These are phyloP conservation scores for Scrobipalpa costella DNA, from an alignment of 2,888 invertebrate species.

Conservation along the genomic window DNA sequence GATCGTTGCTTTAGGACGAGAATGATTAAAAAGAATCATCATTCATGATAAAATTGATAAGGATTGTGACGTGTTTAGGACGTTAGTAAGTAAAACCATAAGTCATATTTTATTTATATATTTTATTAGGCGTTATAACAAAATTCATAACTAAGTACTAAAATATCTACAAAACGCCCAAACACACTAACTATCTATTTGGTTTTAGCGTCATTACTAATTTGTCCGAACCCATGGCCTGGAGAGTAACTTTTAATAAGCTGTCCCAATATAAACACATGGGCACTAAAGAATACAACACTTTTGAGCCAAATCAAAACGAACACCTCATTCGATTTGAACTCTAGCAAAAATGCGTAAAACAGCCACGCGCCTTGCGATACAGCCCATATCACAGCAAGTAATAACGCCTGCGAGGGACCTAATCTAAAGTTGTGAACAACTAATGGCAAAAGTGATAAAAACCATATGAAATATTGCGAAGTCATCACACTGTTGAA, in stretches of 20 bases:
- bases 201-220: slow-evolving; percentile 24
- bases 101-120: too few species aligned
- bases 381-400: slow-evolving; percentile 82
- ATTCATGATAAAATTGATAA: too few species aligned
- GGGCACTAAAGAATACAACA: slow-evolving; percentile 90
- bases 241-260: slow-evolving; percentile 72
- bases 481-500: slow-evolving; percentile 98
- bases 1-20: too few species aligned
- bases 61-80: neutral
- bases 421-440: slow-evolving; percentile 85
- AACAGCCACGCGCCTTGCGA: slow-evolving; percentile 94
- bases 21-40: too few species aligned
- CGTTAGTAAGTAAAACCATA: neutral
- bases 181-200: slow-evolving; percentile 15
- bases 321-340: slow-evolving; percentile 91
- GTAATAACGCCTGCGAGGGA: slow-evolving; percentile 67
- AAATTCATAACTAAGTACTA: neutral
- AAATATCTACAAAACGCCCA: slow-evolving; percentile 1
- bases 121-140: neutral
- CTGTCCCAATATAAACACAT: slow-evolving; percentile 85
- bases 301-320: slow-evolving; percentile 92
- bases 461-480: slow-evolving; percentile 98
- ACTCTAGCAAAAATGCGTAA: slow-evolving; percentile 96
- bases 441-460: slow-evolving; percentile 92
- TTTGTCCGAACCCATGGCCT: slow-evolving; percentile 57